Conservation (phyloP, 2,888 invertebrate species). For the Mongoloraphidia duomilia region DNA sequence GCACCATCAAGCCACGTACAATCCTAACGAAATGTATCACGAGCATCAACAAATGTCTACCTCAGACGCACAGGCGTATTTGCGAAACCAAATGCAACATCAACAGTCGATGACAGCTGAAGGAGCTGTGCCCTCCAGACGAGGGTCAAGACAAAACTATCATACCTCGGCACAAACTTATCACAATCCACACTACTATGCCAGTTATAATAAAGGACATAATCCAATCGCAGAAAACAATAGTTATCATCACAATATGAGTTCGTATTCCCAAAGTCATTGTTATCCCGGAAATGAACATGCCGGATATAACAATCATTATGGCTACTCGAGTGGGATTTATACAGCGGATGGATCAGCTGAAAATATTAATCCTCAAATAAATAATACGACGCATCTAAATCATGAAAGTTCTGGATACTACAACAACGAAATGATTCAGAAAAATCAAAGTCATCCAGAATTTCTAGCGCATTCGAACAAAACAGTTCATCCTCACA, state of each 20-base stretch:
- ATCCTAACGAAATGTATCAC: slow-evolving; percentile 27
- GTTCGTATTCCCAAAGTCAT: slow-evolving; percentile 19
- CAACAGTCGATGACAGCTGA: slow-evolving; percentile 16
- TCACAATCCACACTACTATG: slow-evolving; percentile 35
- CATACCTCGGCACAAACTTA: slow-evolving; percentile 29
- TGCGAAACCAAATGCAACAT: slow-evolving; percentile 21
- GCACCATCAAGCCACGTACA: slow-evolving; percentile 17
- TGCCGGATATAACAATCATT: slow-evolving; percentile 24
- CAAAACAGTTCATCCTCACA: slow-evolving; percentile 14
- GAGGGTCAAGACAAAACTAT: slow-evolving; percentile 25
- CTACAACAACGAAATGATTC: slow-evolving; percentile 25
- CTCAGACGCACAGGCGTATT: slow-evolving; percentile 23
- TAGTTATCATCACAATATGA: slow-evolving; percentile 20
- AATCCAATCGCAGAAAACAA: slow-evolving; percentile 28
- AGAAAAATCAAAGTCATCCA: slow-evolving; percentile 22
- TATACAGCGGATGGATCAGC: slow-evolving; percentile 23
- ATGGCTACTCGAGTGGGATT: slow-evolving; percentile 23
- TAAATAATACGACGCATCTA: slow-evolving; percentile 20
- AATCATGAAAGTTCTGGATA: slow-evolving; percentile 22
- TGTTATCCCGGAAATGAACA: slow-evolving; percentile 27
- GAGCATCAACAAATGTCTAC: slow-evolving; percentile 26
- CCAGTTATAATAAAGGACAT: slow-evolving; percentile 35
- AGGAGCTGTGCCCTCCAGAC: slow-evolving; percentile 19
- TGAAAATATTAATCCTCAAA: slow-evolving; percentile 20
- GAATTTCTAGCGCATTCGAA: slow-evolving; percentile 19